Conservation (phyloP, 2,888 invertebrate genomes). For the Ichneumoninae sp. region DNA sequence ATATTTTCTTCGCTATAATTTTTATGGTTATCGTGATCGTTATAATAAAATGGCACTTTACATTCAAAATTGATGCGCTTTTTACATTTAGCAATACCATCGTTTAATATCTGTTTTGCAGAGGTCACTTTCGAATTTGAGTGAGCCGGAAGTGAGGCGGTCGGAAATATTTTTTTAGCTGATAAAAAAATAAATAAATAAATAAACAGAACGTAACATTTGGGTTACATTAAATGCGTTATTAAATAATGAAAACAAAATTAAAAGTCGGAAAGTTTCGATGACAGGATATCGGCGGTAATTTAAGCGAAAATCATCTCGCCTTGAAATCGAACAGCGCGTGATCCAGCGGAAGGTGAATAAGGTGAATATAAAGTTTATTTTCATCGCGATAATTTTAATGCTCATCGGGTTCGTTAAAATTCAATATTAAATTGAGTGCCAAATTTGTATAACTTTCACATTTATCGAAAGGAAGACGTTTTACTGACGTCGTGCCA, state of each 20-base stretch:
- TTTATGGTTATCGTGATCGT: background rate
- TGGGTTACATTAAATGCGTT: background rate
- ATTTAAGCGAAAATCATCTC: slow-evolving; percentile 48
- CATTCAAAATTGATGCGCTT: rapidly evolving
- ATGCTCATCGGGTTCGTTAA: background rate
- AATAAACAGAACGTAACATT: too few species aligned
- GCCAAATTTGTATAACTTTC: background rate
- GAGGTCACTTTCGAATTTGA: background rate
- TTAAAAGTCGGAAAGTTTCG: background rate
- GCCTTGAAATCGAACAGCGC: slow-evolving; percentile 46
- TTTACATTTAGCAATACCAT: background rate
- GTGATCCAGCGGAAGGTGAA: slow-evolving; percentile 29
- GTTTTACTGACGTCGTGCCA: background rate
- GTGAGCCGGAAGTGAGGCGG: too few species aligned
- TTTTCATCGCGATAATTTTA: background rate
- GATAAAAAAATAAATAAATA: too few species aligned
- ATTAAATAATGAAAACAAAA: background rate
- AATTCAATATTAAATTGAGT: background rate
- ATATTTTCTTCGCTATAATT: background rate
- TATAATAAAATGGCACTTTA: background rate
- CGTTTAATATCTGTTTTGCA: background rate
- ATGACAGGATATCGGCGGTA: slow-evolving; percentile 10
- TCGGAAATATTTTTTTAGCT: too few species aligned
- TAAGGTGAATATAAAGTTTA: background rate
- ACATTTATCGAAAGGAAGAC: background rate